phyloP scores from a whole-genome alignment of 2,888 invertebrate genomes.

The Deilephila elpenor region DNA sequence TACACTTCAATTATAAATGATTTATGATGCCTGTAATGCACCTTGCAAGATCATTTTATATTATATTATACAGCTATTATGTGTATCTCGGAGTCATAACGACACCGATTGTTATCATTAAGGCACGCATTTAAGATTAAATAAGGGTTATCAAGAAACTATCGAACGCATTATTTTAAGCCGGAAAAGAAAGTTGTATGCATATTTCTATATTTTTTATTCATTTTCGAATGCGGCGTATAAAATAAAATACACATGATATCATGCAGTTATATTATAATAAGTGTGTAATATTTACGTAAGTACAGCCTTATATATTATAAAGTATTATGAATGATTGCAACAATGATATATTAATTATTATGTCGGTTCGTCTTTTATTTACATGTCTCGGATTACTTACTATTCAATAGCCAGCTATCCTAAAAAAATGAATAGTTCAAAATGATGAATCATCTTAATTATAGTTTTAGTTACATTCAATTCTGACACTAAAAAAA shows the following conservation, averaged over 20 bases:
- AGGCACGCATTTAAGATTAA: neutral
- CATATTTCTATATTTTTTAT: neutral
- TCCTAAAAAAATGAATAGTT: neutral
- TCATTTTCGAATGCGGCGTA: neutral
- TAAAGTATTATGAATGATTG: neutral
- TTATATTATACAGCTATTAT: neutral
- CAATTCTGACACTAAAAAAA: no score
- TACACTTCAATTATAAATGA: no score
- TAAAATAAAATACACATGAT: neutral
- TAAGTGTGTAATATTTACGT: neutral
- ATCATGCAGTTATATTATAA: neutral
- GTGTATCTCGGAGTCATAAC: neutral
- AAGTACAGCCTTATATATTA: neutral
- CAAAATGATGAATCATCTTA: neutral
- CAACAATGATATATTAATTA: neutral
- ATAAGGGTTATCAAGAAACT: neutral
- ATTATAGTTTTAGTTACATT: no score
- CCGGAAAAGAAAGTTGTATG: conserved; percentile 19
- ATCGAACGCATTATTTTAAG: conserved; percentile 12
- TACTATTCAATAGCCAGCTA: neutral
- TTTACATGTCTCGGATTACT: neutral
- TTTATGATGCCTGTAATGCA: no score
- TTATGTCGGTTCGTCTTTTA: neutral
- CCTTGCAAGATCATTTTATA: neutral
- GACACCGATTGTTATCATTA: no score